Evolutionary conservation across 2,888 invertebrate genomes (phyloP).

Genomic region (Dryococelus australis): DNA sequence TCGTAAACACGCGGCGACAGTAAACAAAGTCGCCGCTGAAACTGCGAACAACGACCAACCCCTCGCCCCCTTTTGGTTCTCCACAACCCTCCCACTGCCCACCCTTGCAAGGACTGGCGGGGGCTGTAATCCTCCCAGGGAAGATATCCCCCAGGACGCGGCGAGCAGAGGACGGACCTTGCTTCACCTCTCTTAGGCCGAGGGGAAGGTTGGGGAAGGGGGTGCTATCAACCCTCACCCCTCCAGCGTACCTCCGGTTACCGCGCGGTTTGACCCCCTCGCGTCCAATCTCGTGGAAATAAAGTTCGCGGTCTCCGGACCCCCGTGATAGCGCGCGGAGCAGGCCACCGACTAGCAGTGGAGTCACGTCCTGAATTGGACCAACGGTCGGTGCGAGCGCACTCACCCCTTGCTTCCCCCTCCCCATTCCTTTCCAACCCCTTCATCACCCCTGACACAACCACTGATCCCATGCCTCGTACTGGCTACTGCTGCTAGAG

Average conservation of each 20-base stretch:
- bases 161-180: background rate
- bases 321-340: background rate
- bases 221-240: background rate
- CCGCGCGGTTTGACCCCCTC: background rate
- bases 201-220: too few relatives aligned
- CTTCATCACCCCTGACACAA: too few relatives aligned
- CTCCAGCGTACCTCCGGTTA: background rate
- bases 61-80: background rate
- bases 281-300: conserved; percentile 3
- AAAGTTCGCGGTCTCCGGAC: background rate
- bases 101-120: background rate
- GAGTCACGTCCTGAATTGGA: conserved; percentile 10
- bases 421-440: too few relatives aligned
- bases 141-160: background rate
- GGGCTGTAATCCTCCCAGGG: conserved; percentile 4
- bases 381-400: background rate
- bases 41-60: background rate
- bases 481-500: too few relatives aligned
- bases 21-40: conserved; percentile 2
- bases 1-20: conserved; percentile 3
- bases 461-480: too few relatives aligned
- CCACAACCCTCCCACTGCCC: too few relatives aligned
- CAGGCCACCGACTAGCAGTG: background rate
- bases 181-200: too few relatives aligned
- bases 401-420: too few relatives aligned